Percentiles rank a stretch among this genome's conserved stretches.
Conservation (phyloP, 2,113 vertebrate species). For the Callorhinus ursinus region DNA sequence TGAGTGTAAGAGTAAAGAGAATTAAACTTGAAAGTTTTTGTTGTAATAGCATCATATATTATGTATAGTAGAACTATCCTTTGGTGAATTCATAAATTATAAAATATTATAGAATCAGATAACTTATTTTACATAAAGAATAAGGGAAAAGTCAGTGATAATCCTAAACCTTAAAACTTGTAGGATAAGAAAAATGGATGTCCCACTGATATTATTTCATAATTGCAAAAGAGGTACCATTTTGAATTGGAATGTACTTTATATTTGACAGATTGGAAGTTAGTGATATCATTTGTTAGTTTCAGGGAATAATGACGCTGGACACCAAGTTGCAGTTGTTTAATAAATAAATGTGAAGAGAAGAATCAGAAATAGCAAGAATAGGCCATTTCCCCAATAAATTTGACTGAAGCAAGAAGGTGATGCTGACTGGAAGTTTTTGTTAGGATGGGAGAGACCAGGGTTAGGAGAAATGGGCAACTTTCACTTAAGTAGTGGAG, state of each 20-base stretch:
- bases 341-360: neutral
- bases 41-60: neutral
- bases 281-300: neutral
- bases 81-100: neutral
- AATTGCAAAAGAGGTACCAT: neutral
- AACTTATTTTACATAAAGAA: neutral
- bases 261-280: neutral
- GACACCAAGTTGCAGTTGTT: neutral
- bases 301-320: neutral
- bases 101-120: neutral
- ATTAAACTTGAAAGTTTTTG: neutral
- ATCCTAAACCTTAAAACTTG: neutral
- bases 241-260: neutral
- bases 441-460: neutral
- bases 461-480: neutral
- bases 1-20: neutral
- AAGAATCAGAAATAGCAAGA: neutral
- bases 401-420: neutral
- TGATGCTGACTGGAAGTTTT: neutral
- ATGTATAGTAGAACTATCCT: neutral
- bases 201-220: neutral
- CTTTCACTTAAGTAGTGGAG: neutral
- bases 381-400: neutral
- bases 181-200: neutral
- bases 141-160: neutral